Evolutionary conservation across 2,113 vertebrate species (phyloP), one percentile per base, ranked within the genome.

Genomic region (Danio rerio): DNA sequence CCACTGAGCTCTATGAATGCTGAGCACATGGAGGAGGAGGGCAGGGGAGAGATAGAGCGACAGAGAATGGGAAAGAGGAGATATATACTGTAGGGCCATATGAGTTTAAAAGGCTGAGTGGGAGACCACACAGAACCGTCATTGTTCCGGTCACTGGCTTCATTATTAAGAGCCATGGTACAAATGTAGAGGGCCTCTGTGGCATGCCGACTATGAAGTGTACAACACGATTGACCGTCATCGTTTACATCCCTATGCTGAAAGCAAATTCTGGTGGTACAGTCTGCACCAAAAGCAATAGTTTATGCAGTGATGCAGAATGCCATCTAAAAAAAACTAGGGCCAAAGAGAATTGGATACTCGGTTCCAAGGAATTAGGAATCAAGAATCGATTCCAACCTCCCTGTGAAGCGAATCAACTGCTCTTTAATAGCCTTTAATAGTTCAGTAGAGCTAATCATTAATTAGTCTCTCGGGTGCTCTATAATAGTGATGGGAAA

Each of bases 1-100:
- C 88, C 92, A 78, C 83, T 92, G 86, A 89, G 81, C 86, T 90
- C 85, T 81, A 86, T 92, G 87, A 92, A 86, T 87, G 86, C 86
- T 85, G 86, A 87, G 84, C 74, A 77, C 70, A 78, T 9, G 12
- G 49, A 91, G 90, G 89, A 91, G 68, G 71, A 70, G 84, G 72
- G 72, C n/a, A 16, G 49, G 65, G 69, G 45, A 20, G 72, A 40
- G 79, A 56, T 52, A n/a, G 81, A 62, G 79, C 40, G 53, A 20
- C 72, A 18, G 59, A 52, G 78, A 74, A 49, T 47, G 78, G 47
- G 49, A 62, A 58, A 69, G 71, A n/a, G 61, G 43, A 52, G 53
- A 83, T 47, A 83, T 84, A 78, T 76, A 59, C 80, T 86, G 81
- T 78, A 81, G 75, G 55, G 47, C 59, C 80, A 80, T 75, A 79